These are phyloP conservation scores for Cantharis nigra DNA, from an alignment of 2,888 invertebrate species.

Conservation along the genomic window DNA sequence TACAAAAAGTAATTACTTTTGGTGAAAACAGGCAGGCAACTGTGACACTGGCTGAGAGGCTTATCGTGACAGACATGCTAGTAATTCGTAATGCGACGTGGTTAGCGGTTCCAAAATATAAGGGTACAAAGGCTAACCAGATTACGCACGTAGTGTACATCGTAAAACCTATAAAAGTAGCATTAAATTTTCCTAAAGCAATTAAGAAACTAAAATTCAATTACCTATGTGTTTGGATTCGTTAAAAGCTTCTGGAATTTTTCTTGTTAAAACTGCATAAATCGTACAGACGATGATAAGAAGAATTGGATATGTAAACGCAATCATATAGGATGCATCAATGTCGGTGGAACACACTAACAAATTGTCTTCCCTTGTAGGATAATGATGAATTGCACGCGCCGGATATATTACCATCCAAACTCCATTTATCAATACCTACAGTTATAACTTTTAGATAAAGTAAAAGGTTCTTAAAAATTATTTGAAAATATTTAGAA, in stretches of 20 bases:
- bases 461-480: conserved; percentile 5
- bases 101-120: conserved; percentile 94
- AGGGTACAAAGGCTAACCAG: conserved; percentile 96
- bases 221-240: conserved; percentile 95
- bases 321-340: conserved; percentile 91
- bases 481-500: no score
- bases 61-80: conserved; percentile 95
- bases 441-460: conserved; percentile 34
- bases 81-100: conserved; percentile 91
- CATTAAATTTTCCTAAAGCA: not conserved
- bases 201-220: not conserved
- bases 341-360: conserved; percentile 92
- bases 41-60: conserved; percentile 91
- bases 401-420: conserved; percentile 94
- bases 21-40: conserved; percentile 92
- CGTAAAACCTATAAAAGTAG: conserved; percentile 76
- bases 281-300: conserved; percentile 92
- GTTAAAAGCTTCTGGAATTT: conserved; percentile 98
- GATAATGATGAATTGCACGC: conserved; percentile 86
- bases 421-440: conserved; percentile 86
- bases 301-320: conserved; percentile 91
- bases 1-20: conserved; percentile 66
- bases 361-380: conserved; percentile 89
- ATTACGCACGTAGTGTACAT: conserved; percentile 99
- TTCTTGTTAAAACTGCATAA: conserved; percentile 93